Evolutionary conservation across 1,140 invertebrate species (phyloP), one percentile per base, ranked within the genome.

Genomic region (Zaprionus vittiger): DNA sequence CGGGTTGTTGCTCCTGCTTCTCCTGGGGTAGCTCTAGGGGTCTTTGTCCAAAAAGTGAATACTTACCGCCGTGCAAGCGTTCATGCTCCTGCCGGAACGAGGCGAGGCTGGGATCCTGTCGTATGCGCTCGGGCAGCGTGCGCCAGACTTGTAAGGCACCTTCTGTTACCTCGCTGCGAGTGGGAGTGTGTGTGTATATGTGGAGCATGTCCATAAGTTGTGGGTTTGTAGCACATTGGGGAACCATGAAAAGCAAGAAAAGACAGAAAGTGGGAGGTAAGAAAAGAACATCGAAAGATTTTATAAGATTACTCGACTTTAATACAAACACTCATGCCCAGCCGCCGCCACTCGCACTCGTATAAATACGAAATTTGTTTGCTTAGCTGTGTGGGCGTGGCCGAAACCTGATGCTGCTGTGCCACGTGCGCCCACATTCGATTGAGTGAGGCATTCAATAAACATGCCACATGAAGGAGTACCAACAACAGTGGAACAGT

Each of bases 61-160:
- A 91, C 91, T 92, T 81, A 92, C 91, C 90, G 77, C 94, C 94
- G 90, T 94, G 93, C 17, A 94, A 85, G 75, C 94, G 94, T 76
- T 96, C 95, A 73, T 95, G 95, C 63, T 94, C 94, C 70, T 93
- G 93, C 69, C 94, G 94, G 92, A 95, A 95, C 15, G 94, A 93
- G 49, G 94, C 94, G 71, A 95, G 91, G 56, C 94, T 94, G 6
- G 95, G 95, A 89, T 96, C 95, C 80, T 94, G 93, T 60, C 95
- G 95, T 89, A 96, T 95, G 44, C 94, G 93, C 69, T 95, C 95
- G 1, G 95, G 95, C 34, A 95, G 92, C 49, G 94, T 93, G 65
- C 94, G 92, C 95, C 95, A 96, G 56, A 95, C 93, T 76, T 94
- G 94, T 60, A 95, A 84, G 64, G 95, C 94, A 52, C 95, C 95